These are phyloP conservation scores for Pseudocheirus occidentalis DNA, from an alignment of 2,797 vertebrate genomes.

Conservation along the genomic window DNA sequence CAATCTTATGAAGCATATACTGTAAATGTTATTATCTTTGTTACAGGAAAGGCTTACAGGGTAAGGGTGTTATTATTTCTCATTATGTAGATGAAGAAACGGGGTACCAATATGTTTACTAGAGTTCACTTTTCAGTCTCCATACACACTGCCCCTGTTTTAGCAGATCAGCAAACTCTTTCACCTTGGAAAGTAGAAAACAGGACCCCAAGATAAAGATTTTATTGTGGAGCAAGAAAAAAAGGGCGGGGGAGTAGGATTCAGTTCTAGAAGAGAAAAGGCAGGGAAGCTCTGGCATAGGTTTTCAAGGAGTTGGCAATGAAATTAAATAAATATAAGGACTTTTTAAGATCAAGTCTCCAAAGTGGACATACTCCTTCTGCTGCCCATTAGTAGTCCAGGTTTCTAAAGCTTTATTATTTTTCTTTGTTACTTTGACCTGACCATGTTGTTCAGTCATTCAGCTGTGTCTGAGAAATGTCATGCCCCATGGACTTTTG, in stretches of 20 bases:
- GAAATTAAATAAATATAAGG: not conserved
- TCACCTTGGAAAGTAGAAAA: not conserved
- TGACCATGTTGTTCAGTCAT: not conserved
- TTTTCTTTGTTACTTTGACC: not conserved
- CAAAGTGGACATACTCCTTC: not conserved
- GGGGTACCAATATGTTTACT: slow-evolving; percentile 1
- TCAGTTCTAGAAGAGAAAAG: not conserved
- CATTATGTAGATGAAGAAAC: slow-evolving; percentile 9
- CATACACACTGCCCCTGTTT: not conserved
- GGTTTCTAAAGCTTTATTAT: not conserved
- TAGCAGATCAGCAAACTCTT: not conserved
- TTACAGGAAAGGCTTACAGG: not conserved
- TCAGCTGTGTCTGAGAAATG: not conserved
- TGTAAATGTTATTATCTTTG: not conserved
- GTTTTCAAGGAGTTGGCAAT: not conserved
- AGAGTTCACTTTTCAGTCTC: not conserved
- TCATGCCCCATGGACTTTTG: not conserved
- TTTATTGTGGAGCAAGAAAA: not conserved
- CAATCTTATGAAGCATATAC: not conserved
- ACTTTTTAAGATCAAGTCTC: not conserved
- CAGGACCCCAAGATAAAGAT: not conserved
- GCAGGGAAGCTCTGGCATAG: not conserved
- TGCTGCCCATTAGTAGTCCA: not conserved
- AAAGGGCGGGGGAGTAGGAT: not conserved
- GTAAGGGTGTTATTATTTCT: not conserved